Evolutionary conservation across 1,140 invertebrate species (phyloP).

Genomic region (Drosophila lini): DNA sequence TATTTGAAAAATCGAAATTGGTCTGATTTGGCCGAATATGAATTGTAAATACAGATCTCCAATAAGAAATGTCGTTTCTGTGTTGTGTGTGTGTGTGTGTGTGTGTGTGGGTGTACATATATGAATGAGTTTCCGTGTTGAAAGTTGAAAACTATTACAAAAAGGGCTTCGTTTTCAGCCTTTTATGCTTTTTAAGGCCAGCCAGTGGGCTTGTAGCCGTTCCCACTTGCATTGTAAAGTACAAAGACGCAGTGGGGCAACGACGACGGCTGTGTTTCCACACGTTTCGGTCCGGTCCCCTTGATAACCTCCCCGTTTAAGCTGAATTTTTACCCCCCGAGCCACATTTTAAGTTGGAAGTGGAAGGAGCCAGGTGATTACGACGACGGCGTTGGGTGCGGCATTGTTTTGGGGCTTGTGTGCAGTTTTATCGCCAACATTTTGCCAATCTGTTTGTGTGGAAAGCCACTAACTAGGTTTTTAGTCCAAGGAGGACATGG

Average conservation of each 20-base stretch:
- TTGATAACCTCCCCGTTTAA: slow-evolving; percentile 35
- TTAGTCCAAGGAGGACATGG: slow-evolving; percentile 12
- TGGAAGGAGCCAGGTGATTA: slow-evolving; percentile 46
- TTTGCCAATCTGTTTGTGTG: slow-evolving; percentile 13
- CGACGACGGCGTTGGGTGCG: slow-evolving; percentile 39
- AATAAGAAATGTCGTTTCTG: slow-evolving; percentile 8
- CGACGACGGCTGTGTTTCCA: slow-evolving; percentile 4
- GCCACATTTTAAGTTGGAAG: slow-evolving; percentile 35
- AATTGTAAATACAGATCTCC: slow-evolving; percentile 18
- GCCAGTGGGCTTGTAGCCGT: not conserved
- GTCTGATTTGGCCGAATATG: slow-evolving; percentile 20
- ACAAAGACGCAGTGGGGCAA: slow-evolving; percentile 3
- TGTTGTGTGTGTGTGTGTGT: not conserved
- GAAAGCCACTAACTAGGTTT: slow-evolving; percentile 14
- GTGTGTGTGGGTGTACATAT: not conserved
- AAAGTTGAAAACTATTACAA: slow-evolving; percentile 8
- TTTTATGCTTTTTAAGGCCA: slow-evolving; percentile 20
- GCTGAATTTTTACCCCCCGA: slow-evolving; percentile 37
- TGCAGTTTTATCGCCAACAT: slow-evolving; percentile 26
- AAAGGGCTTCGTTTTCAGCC: slow-evolving; percentile 2
- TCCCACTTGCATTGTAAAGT: slow-evolving; percentile 12
- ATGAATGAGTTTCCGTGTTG: slow-evolving; percentile 7
- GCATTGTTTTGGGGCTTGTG: slow-evolving; percentile 32
- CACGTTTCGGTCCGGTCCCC: slow-evolving; percentile 21
- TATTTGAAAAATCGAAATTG: slow-evolving; percentile 50